Evolutionary conservation across 2,888 invertebrate genomes (phyloP), one percentile per base, ranked within the genome.

Genomic region (Mesoligia furuncula): DNA sequence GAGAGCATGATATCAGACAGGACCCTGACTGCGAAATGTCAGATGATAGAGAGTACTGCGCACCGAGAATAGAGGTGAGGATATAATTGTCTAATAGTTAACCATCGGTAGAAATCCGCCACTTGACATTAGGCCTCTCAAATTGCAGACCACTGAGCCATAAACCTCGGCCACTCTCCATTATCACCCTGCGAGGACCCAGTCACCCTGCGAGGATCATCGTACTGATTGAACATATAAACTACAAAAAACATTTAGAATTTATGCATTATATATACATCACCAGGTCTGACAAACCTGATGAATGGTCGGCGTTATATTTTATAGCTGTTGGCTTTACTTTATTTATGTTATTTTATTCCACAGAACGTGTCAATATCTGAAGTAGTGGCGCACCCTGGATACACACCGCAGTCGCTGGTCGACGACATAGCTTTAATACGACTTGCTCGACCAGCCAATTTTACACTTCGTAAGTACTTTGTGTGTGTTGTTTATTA

Each of bases 401-500:
- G 94, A 7, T 98, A 97, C 85, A 92, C 92, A 24, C 93, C 90
- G 5, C 90, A 93, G 69, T 91, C 90, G 0, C 85, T 93, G 15
- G 86, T 89, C 17, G 93, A 98, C 85, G 98, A 98, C 85, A 97
- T 98, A 69, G 98, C 97, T 1, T 90, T 98, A 9, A 90, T 98
- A 73, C 95, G 97, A 85, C 90, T 97, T 24, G 86, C 95, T 31
- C 89, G 92, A 71, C 93, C 95, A 13, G 97, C 96, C 2, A 94
- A 97, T 85, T 97, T 97, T 80, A 85, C 85, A 27, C 79, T 94
- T 90, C 92, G 96, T 95, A 82, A 77, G 87, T 88, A 45, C 24
- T 83, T 70, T 54, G 17, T 2, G 9, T n/a, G 17, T 42, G 13
- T 39, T n/a, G 9, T 24, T 61, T 24, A 45, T 73, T 54, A 31